Conservation (phyloP, 2,888 invertebrate genomes). For the Lochmaea crataegi region DNA sequence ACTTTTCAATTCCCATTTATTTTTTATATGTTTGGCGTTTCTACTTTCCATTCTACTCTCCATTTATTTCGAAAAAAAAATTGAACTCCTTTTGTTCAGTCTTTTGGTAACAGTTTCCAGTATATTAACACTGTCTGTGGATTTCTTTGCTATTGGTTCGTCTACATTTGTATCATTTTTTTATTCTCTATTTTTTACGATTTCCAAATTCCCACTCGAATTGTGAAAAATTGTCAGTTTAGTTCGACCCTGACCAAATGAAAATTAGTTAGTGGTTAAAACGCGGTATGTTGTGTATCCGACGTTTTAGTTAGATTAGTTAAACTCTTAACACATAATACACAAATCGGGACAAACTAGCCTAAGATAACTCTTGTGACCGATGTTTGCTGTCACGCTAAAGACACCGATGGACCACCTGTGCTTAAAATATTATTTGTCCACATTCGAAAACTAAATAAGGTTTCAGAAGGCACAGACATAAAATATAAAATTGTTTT, state of each 20-base stretch:
- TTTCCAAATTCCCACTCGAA: no score
- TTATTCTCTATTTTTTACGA: no score
- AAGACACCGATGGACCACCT: conserved; percentile 47
- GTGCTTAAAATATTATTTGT: conserved; percentile 32
- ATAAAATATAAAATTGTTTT: no score
- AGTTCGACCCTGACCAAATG: background rate
- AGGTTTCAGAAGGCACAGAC: background rate
- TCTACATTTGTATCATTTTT: no score
- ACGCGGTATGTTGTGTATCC: conserved; percentile 40
- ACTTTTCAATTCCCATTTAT: no score
- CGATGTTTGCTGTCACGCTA: conserved; percentile 41
- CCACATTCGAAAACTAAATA: background rate
- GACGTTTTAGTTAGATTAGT: conserved; percentile 47
- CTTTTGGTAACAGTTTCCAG: no score
- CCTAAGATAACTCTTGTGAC: conserved; percentile 51
- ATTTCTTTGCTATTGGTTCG: no score
- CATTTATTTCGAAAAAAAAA: no score
- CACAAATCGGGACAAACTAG: conserved; percentile 48
- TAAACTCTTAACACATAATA: conserved; percentile 44
- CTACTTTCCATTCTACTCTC: no score
- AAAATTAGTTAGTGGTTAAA: conserved; percentile 18
- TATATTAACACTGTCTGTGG: no score
- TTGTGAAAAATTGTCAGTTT: background rate
- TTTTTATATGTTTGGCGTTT: no score
- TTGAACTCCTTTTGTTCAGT: no score